These are phyloP conservation scores for Parascotia fuliginaria DNA, from an alignment of 2,888 invertebrate species.

Conservation along the genomic window DNA sequence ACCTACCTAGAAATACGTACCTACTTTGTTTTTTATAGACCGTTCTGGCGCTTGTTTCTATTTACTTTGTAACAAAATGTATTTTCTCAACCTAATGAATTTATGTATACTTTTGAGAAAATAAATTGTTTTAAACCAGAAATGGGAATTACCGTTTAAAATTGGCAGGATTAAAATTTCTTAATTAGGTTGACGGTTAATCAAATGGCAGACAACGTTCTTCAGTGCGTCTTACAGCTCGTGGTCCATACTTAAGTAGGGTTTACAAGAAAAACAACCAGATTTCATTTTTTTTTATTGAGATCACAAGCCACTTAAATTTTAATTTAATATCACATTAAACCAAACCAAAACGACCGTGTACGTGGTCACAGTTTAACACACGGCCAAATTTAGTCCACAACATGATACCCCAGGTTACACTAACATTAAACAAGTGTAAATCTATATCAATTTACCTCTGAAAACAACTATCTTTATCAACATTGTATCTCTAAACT, in stretches of 20 bases:
- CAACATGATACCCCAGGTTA: slow-evolving; percentile 24
- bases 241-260: neutral
- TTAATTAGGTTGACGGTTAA: no score
- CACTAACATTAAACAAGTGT: slow-evolving; percentile 21
- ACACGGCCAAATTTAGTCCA: slow-evolving; percentile 44
- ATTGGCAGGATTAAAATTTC: no score
- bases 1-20: no score
- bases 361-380: slow-evolving; percentile 25
- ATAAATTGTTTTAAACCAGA: no score
- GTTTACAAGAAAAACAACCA: slow-evolving; percentile 16
- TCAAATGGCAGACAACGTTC: no score
- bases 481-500: slow-evolving; percentile 1
- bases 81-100: no score
- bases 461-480: slow-evolving; percentile 15
- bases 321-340: slow-evolving; percentile 65
- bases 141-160: no score
- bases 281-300: slow-evolving; percentile 76
- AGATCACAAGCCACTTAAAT: slow-evolving; percentile 80
- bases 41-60: no score
- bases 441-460: slow-evolving; percentile 19
- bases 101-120: no score
- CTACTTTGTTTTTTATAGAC: no score
- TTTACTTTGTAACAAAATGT: no score
- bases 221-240: no score
- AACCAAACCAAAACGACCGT: slow-evolving; percentile 52